These are phyloP conservation scores for Rhabditoides inermis DNA, from an alignment of 2,888 invertebrate species.

Conservation along the genomic window DNA sequence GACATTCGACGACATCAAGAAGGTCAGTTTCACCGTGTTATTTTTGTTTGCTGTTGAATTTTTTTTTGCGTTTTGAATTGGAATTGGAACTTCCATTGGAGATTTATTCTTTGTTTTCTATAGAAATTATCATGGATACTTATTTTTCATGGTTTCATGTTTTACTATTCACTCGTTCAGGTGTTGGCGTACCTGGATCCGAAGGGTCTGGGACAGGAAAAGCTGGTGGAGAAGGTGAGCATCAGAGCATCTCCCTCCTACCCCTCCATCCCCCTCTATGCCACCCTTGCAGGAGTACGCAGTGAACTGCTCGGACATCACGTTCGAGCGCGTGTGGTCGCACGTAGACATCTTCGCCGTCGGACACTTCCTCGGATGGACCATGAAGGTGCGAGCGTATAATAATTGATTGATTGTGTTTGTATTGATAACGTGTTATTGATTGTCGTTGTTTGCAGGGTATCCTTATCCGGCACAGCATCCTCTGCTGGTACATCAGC, in stretches of 20 bases:
- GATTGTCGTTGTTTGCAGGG: conserved; percentile 57
- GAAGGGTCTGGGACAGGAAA: conserved; percentile 55
- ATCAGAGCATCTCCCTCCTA: not conserved
- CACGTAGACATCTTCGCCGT: conserved; percentile 90
- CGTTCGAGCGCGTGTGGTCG: conserved; percentile 75
- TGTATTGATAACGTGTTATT: too few relatives aligned
- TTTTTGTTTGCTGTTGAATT: too few relatives aligned
- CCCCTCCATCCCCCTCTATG: too few relatives aligned
- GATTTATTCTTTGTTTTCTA: not conserved
- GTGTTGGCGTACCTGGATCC: conserved; percentile 93
- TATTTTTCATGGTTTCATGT: not conserved
- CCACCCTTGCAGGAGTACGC: conserved; percentile 71
- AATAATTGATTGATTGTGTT: too few relatives aligned
- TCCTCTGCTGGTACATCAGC: conserved; percentile 91
- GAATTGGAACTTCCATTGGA: too few relatives aligned
- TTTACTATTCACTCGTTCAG: conserved; percentile 51
- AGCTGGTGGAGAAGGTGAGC: conserved; percentile 39
- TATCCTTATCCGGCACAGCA: conserved; percentile 82
- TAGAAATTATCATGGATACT: not conserved
- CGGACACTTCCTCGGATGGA: conserved; percentile 92
- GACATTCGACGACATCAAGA: conserved; percentile 78
- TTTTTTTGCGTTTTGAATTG: too few relatives aligned
- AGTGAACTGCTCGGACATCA: conserved; percentile 87
- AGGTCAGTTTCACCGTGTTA: not conserved
- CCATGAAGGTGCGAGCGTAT: conserved; percentile 80